Evolutionary conservation across 2,113 vertebrate genomes (phyloP), one percentile per base, ranked within the genome.

Genomic region (Gopherus flavomarginatus): DNA sequence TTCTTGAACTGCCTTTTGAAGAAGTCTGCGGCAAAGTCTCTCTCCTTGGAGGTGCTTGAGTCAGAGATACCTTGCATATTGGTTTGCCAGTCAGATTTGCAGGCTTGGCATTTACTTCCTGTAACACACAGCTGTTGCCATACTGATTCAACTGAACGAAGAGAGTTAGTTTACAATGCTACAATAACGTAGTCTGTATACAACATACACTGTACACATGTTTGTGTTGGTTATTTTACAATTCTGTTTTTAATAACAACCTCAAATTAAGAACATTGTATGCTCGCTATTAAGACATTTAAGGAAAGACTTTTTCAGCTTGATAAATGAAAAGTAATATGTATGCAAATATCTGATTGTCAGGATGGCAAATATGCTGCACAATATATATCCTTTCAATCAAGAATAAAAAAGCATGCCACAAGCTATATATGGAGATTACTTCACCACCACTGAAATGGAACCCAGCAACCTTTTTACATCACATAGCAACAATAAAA

Each of bases 61-160:
- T 97, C 86, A 98, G 92, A 90, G 97, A 95, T 2, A 94, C 87
- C n/a, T 93, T 96, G 91, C 96, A 97, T 83, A 88, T 90, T 89
- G 94, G 95, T 69, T 98, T 98, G 84, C 83, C 53, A 24, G 97
- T 98, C 92, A 98, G 19, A 83, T 98, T 99, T 38, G 95, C 82
- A 49, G 95, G 92, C 85, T 98, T 98, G 35, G 78, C 81, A 17
- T 93, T 97, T 92, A 87, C 85, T 93, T 95, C 98, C 99, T 99
- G 96, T 65, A 97, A 93, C 94, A 98, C 27, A 88, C 5, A 95
- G 83, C 88, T 93, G 92, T 91, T 87, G 69, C 6, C 47, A 75
- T 89, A 97, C 10, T 35, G 50, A 94, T 93, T 38, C 52, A 93
- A 86, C 16, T 19, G 14, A 29, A 75, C 82, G 94, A 81, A 62